A percentile compares a stretch with the other conserved stretches of the same genome.
phyloP scores from a whole-genome alignment of 2,797 vertebrate species.

The Acrossocheilus wenchowensis region DNA sequence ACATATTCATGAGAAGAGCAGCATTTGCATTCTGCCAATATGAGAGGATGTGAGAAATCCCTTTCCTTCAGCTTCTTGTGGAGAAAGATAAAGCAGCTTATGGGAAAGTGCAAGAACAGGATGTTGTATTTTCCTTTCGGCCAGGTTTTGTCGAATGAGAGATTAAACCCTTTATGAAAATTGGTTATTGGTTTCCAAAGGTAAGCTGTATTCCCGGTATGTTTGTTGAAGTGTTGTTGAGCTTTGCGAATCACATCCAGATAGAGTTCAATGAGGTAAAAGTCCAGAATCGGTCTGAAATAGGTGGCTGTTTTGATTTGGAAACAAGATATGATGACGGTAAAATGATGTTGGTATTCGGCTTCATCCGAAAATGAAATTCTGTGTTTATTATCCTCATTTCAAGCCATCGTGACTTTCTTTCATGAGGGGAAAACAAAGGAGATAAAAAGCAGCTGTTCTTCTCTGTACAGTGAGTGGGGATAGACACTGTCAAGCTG shows the following conservation, averaged over 20 bases:
- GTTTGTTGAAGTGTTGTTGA: slow-evolving; percentile 34
- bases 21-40: slow-evolving; percentile 57
- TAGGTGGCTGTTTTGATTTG: background rate
- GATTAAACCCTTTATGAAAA: slow-evolving; percentile 49
- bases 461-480: background rate
- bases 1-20: slow-evolving; percentile 52
- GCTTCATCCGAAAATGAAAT: background rate
- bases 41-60: slow-evolving; percentile 43
- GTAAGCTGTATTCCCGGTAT: slow-evolving; percentile 1
- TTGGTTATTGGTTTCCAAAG: slow-evolving; percentile 45
- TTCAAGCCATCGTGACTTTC: background rate
- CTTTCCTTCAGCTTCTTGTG: slow-evolving; percentile 42
- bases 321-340: background rate
- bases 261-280: background rate
- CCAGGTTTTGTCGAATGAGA: slow-evolving; percentile 39
- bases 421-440: background rate
- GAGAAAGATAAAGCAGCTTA: slow-evolving; percentile 53
- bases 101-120: slow-evolving; percentile 47
- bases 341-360: background rate
- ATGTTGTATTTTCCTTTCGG: slow-evolving; percentile 24
- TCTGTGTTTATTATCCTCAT: background rate
- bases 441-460: background rate
- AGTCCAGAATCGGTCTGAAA: background rate
- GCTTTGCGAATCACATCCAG: slow-evolving; percentile 11
- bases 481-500: background rate